Evolutionary conservation across 2,888 invertebrate species (phyloP).

Genomic region (Germaria angustata): DNA sequence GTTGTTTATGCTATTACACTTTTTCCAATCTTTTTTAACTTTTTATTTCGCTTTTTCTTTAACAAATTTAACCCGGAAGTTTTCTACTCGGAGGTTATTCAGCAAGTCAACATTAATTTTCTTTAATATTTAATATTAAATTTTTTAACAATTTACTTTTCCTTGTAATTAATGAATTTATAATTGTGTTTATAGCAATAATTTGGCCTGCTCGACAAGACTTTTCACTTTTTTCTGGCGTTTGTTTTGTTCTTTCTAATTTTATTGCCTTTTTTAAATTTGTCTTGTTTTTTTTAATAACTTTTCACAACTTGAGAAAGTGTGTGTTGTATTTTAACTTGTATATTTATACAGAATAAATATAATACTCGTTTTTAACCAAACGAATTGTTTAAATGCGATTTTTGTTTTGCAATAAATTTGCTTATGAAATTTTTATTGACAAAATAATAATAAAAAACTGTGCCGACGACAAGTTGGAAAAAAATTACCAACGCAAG

Average conservation of each 20-base stretch:
- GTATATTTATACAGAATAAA: constrained; percentile 28
- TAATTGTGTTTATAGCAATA: constrained; percentile 15
- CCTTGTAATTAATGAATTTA: constrained; percentile 18
- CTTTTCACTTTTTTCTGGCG: constrained; percentile 63
- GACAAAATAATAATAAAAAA: constrained; percentile 61
- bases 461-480: constrained; percentile 58
- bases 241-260: constrained; percentile 64
- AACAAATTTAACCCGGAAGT: constrained; percentile 35
- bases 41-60: background rate
- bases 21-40: constrained; percentile 8
- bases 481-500: constrained; percentile 60
- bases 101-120: constrained; percentile 13
- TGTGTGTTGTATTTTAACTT: constrained; percentile 36
- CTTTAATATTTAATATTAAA: background rate
- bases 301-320: constrained; percentile 36
- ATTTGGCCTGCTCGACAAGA: constrained; percentile 43
- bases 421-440: constrained; percentile 54
- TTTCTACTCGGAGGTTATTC: background rate
- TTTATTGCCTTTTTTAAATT: constrained; percentile 49
- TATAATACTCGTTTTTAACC: constrained; percentile 37
- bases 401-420: constrained; percentile 52
- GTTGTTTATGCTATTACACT: constrained; percentile 17
- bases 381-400: constrained; percentile 54
- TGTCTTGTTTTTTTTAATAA: constrained; percentile 28
- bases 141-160: constrained; percentile 1